Percentiles rank a stretch among this genome's conserved stretches.
These are phyloP conservation scores for Actinia tenebrosa DNA, from an alignment of 64 coral and sea anemone species.

Conservation along the genomic window DNA sequence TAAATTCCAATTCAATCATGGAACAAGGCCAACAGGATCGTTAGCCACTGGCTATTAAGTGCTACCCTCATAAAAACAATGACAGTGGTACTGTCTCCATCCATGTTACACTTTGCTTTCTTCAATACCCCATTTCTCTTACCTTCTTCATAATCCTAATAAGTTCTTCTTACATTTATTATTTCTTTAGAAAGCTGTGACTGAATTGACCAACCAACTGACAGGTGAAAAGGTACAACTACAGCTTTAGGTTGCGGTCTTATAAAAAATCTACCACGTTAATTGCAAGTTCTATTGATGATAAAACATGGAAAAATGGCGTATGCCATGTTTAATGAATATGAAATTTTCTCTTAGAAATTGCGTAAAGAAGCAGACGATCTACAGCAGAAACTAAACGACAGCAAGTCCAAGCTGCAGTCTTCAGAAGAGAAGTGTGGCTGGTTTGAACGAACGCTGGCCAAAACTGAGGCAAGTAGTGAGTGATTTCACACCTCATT, in stretches of 20 bases:
- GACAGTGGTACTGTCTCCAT: too few species aligned
- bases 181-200: constrained; percentile 68
- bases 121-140: background rate
- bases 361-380: constrained; percentile 88
- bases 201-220: constrained; percentile 68
- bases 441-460: constrained; percentile 89
- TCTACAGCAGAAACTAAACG: constrained; percentile 52
- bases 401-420: constrained; percentile 66
- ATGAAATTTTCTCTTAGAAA: constrained; percentile 49
- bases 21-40: too few species aligned
- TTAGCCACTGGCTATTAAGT: too few species aligned
- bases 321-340: too few species aligned
- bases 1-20: too few species aligned
- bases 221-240: constrained; percentile 85
- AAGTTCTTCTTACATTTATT: background rate
- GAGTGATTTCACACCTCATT: too few species aligned
- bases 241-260: too few species aligned
- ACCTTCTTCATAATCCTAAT: background rate
- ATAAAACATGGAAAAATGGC: too few species aligned
- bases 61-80: too few species aligned
- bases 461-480: constrained; percentile 63
- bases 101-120: background rate
- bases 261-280: too few species aligned
- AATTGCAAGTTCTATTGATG: too few species aligned
- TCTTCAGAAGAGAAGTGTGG: constrained; percentile 83